phyloP scores from a whole-genome alignment of 2,113 vertebrate species.

The Fregata magnificens region DNA sequence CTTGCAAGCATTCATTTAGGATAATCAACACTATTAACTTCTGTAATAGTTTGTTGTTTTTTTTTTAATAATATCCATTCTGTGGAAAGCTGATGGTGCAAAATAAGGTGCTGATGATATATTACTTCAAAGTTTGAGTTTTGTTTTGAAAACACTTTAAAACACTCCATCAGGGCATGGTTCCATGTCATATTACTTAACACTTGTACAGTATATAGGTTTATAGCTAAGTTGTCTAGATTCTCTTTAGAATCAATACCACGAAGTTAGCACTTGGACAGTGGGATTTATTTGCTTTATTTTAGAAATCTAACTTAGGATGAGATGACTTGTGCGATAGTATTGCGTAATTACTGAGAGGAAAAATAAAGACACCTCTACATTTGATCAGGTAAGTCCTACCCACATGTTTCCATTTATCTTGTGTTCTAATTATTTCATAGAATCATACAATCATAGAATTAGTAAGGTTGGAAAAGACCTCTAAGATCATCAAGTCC shows the following conservation, averaged over 20 bases:
- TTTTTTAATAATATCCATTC: background rate
- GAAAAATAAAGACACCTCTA: background rate
- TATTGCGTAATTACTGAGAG: background rate
- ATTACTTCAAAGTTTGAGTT: background rate
- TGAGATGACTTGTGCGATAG: background rate
- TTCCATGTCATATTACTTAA: background rate
- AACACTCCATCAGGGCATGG: background rate
- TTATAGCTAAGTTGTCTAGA: background rate
- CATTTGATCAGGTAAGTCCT: background rate
- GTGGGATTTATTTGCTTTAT: background rate
- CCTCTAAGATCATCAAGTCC: no score
- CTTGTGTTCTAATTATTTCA: background rate
- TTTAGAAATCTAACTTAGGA: background rate
- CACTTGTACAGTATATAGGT: background rate
- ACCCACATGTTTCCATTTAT: background rate
- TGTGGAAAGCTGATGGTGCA: background rate
- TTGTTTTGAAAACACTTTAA: background rate
- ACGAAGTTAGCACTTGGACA: rapidly evolving
- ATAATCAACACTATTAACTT: background rate
- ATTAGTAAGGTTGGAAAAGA: no score
- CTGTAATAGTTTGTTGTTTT: background rate
- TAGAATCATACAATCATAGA: no score
- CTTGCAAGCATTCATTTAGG: background rate
- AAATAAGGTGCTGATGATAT: background rate
- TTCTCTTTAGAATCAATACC: background rate